Evolutionary conservation across 2,113 vertebrate genomes (phyloP), one percentile per base, ranked within the genome.

Genomic region (Polyodon spathula): DNA sequence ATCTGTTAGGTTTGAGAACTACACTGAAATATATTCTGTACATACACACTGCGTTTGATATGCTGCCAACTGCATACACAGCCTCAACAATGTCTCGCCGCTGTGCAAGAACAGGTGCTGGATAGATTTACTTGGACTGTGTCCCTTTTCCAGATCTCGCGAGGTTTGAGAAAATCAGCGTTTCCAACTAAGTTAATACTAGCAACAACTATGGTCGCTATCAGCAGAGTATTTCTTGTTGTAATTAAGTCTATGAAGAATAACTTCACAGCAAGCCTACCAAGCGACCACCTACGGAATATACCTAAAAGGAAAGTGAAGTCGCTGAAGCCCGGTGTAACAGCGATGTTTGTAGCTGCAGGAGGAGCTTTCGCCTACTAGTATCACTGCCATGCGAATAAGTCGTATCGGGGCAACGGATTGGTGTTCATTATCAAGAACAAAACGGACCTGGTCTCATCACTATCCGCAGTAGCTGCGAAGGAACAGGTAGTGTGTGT

Each of bases 391-490:
- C 4, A 5, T 10, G 38, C 2, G 54, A 48, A 4, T 1, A 43
- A 52, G 6, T 5, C 8, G 16, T 41, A 12, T 5, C 37, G 54
- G 38, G 4, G 43, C 4, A 58, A 12, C 12, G 71, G 69, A 52
- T 40, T 58, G 58, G 63, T 3, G 66, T 66, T 67, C 63, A 63
- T n/a, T 5, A 62, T 71, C 66, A 68, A 69, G 54, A 66, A 69
- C 59, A 46, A 14, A 39, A 61, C 66, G 1, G 68, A 76, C 40
- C 51, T 66, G 56, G 68, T 66, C 41, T 70, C 75, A 61, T 62
- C 68, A 37, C 17, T 85, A 39, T 83, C 82, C 4, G 71, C 76
- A 5, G 81, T 88, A 8, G 70, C 75, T 6, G 84, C 86, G 39
- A 69, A 71, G 53, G 78, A 83, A 4, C 73, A 84, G 84, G 83